Evolutionary conservation across 2,797 vertebrate genomes (phyloP), one percentile per base, ranked within the genome.

Genomic region (Amblyraja radiata): DNA sequence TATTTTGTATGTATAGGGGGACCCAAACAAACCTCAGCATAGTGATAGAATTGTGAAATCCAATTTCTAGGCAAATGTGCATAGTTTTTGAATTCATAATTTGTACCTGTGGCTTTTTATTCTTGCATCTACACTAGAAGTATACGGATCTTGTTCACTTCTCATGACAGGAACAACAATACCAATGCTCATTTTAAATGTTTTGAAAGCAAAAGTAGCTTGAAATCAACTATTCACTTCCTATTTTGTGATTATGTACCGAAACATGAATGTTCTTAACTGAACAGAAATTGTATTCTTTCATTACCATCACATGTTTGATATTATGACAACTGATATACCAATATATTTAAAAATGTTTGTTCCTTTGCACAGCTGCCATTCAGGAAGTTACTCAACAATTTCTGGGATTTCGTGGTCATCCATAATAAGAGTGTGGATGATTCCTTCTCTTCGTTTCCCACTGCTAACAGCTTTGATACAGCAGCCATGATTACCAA

Each of bases 391-490:
- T 96, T 95, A 99, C 94, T 98, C 97, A 0, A 95, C 94, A 94
- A 96, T 96, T 94, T 98, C 98, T 0, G 98, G 96, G 81, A 99
- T 97, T 95, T 98, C 98, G 86, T 96, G 96, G 93, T 97, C 96
- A 46, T 98, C 98, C 94, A 99, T 97, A 14, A 99, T 96, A 93
- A 99, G 97, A 0, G 97, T 98, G 93, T 99, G 99, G 94, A 99
- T 97, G 95, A 99, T 98, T 63, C 99, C 99, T 93, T 99, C 98
- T 94, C 96, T 97, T 93, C 97, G 96, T 95, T 98, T 98, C 14
- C 99, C 98, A 58, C 99, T 99, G 94, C 99, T 99, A 94, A 99
- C 97, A 0, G 99, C 99, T 94, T 99, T 99, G 95, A 99, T 98
- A 93, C 96, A 98, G 95, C 99, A 99, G 94, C 96, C 97, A 92